Evolutionary conservation across 2,888 invertebrate species (phyloP), one percentile per base, ranked within the genome.

Genomic region (Odontomyia ornata): DNA sequence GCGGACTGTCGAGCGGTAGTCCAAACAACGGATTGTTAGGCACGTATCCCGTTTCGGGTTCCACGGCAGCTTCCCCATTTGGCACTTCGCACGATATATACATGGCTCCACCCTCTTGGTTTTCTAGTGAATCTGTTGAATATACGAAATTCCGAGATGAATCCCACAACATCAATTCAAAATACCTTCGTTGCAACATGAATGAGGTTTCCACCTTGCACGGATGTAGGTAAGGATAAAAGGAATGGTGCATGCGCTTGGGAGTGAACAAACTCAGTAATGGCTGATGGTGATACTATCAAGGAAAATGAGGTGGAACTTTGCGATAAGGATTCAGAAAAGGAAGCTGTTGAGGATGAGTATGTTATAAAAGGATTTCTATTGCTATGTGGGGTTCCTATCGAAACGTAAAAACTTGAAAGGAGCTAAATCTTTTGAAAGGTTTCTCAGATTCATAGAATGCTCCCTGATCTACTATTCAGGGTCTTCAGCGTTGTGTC

Each of bases 51-150:
- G 87, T 85, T 83, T 87, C 87, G 81, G 86, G 85, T 84, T 87
- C 87, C 86, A 86, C 84, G 83, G 86, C 84, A 85, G 85, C 84
- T 36, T 73, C 73, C 82, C 85, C 86, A 83, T 86, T 86, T 84
- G 87, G 85, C 84, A 86, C 87, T 84, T 86, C 87, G 84, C 87
- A 87, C 84, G 87, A 85, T 85, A 87, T 87, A 84, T 87, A 87
- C 87, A 87, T 87, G 76, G 87, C 87, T 87, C 87, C 87, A 87
- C 87, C 87, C 86, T 86, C 87, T 85, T 86, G 85, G 84, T 86
- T 86, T 85, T 86, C 86, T 85, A 86, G 85, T 84, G 86, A 86
- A 86, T 86, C 86, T 86, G 84, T 36, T 47, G 69, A 69, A 69
- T 23, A 69, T 15, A 69, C 30, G 21, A 73, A 57, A 73, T 60